Conservation (phyloP, 2,888 invertebrate species). For the Polymixis flavicincta region DNA sequence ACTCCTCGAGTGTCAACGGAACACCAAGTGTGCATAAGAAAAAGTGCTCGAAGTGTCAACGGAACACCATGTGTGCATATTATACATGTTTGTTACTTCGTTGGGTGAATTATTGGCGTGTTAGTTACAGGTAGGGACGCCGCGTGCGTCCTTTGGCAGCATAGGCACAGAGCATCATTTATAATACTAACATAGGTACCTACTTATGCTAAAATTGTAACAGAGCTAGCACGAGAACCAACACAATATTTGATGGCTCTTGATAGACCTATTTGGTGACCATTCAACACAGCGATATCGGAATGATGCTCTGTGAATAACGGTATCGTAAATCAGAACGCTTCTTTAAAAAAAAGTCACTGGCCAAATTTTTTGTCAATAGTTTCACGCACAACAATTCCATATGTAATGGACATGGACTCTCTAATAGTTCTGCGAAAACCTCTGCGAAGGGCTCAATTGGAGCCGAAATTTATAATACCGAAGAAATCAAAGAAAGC, state of each 20-base stretch:
- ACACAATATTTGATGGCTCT: too few species aligned
- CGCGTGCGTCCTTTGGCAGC: neutral
- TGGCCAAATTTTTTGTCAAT: conserved; percentile 31
- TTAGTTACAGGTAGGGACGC: neutral
- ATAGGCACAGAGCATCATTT: neutral
- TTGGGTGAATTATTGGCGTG: neutral
- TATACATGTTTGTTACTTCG: neutral
- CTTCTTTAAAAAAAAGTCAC: neutral
- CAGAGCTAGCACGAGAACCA: neutral
- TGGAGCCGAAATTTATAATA: conserved; percentile 11
- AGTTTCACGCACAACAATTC: neutral
- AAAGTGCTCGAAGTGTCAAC: too few species aligned
- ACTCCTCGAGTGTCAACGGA: too few species aligned
- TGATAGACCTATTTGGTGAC: neutral
- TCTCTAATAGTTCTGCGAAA: conserved; percentile 62
- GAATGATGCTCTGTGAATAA: too few species aligned
- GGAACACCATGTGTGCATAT: too few species aligned
- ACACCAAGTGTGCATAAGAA: too few species aligned
- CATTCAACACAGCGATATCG: neutral
- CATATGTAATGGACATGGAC: conserved; percentile 65
- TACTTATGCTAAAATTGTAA: neutral
- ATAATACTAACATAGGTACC: too few species aligned
- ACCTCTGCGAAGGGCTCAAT: conserved; percentile 41
- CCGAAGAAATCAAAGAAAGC: conserved; percentile 29
- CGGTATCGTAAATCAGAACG: neutral